Evolutionary conservation across 2,113 vertebrate species (phyloP).

Genomic region (Microcebus ravelobensis): DNA sequence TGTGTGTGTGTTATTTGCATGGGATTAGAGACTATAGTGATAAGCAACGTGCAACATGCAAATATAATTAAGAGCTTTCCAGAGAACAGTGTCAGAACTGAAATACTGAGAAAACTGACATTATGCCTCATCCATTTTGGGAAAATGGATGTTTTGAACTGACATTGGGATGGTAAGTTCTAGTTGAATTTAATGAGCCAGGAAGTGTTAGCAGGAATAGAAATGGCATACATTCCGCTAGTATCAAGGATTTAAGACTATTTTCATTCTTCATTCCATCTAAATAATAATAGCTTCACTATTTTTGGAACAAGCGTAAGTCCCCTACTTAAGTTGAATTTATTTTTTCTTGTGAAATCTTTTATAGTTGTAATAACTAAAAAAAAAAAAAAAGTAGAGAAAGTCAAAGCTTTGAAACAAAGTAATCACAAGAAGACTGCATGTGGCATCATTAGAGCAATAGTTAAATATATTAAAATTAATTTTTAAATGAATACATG

Average conservation of each 20-base stretch:
- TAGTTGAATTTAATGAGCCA: background rate
- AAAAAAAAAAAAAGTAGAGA: background rate
- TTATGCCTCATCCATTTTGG: background rate
- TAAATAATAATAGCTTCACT: background rate
- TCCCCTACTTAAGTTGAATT: background rate
- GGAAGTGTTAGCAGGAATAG: background rate
- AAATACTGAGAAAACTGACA: constrained; percentile 4
- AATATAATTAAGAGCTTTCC: constrained; percentile 23
- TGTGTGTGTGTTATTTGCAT: background rate
- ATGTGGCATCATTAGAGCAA: background rate
- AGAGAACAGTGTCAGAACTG: background rate
- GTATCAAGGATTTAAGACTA: background rate
- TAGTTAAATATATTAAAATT: background rate
- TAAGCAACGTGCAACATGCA: background rate
- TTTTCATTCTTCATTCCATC: constrained; percentile 1
- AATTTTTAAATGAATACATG: background rate
- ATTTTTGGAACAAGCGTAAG: background rate
- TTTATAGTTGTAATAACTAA: background rate
- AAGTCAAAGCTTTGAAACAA: constrained; percentile 2
- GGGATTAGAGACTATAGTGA: background rate
- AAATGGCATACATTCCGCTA: background rate
- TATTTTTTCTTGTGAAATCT: background rate
- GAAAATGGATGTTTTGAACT: background rate
- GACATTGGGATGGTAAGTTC: background rate
- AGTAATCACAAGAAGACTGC: background rate